Percentiles rank a stretch among this genome's conserved stretches.
Evolutionary conservation across 2,888 invertebrate genomes (phyloP).

Genomic region (Axea sp.): DNA sequence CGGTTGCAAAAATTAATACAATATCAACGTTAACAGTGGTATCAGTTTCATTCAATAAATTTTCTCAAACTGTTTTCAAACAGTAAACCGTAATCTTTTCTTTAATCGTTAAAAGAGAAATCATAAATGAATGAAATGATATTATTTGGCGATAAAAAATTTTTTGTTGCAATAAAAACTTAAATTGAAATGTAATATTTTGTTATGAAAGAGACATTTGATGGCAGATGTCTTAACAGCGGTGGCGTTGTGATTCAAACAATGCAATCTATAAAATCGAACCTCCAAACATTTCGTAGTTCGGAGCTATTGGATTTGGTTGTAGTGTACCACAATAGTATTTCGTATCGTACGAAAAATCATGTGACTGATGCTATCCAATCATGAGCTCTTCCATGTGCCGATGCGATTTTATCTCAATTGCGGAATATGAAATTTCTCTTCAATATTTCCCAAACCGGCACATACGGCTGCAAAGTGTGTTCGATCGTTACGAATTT

Average conservation of each 20-base stretch:
- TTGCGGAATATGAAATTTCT: slow-evolving; percentile 58
- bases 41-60: slow-evolving; percentile 18
- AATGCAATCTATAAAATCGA: slow-evolving; percentile 52
- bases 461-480: slow-evolving; percentile 46
- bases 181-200: slow-evolving; percentile 42
- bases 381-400: slow-evolving; percentile 64
- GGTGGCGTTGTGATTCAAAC: slow-evolving; percentile 29
- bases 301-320: slow-evolving; percentile 60
- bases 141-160: slow-evolving; percentile 24
- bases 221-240: slow-evolving; percentile 52
- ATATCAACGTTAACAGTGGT: too few relatives aligned
- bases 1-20: too few relatives aligned
- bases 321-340: slow-evolving; percentile 67
- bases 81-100: slow-evolving; percentile 42
- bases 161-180: slow-evolving; percentile 32
- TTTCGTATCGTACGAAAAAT: slow-evolving; percentile 69
- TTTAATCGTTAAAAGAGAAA: slow-evolving; percentile 19
- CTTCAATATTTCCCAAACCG: slow-evolving; percentile 44
- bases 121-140: slow-evolving; percentile 28
- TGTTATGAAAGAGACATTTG: slow-evolving; percentile 6
- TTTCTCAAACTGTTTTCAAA: slow-evolving; percentile 37
- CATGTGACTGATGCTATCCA: slow-evolving; percentile 68
- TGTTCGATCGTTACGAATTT: slow-evolving; percentile 54
- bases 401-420: slow-evolving; percentile 64
- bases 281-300: slow-evolving; percentile 32